Percentiles rank a stretch among this genome's conserved stretches.
Conservation (phyloP, 2,113 vertebrate species). For the Sander lucioperca region DNA sequence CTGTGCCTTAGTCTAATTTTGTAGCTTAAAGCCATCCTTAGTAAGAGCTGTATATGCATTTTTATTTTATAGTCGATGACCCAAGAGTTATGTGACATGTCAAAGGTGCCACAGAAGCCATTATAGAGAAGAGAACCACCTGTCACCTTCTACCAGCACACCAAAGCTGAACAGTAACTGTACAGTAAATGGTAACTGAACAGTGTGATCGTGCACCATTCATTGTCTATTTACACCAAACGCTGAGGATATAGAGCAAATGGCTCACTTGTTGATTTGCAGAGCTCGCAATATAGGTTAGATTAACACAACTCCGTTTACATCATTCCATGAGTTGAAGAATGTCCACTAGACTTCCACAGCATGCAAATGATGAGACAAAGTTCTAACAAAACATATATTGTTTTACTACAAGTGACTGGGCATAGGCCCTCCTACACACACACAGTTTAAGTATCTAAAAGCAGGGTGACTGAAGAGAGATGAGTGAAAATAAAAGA, state of each 20-base stretch:
- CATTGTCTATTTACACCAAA: conserved; percentile 53
- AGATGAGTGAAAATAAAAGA: conserved; percentile 59
- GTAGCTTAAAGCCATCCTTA: conserved; percentile 10
- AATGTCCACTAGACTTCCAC: conserved; percentile 50
- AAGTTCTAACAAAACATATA: conserved; percentile 33
- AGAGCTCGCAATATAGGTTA: conserved; percentile 36
- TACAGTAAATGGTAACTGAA: no score
- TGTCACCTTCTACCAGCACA: conserved; percentile 8
- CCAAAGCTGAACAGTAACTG: not conserved
- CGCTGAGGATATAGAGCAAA: conserved; percentile 35
- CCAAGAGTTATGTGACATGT: conserved; percentile 9
- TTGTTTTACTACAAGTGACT: conserved; percentile 24
- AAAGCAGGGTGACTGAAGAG: conserved; percentile 54
- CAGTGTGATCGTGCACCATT: conserved; percentile 24
- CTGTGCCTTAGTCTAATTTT: not conserved
- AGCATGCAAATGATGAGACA: conserved; percentile 62
- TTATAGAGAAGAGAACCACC: conserved; percentile 19
- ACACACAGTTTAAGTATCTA: conserved; percentile 18
- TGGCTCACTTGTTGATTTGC: conserved; percentile 44
- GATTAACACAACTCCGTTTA: conserved; percentile 19
- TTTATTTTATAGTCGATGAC: not conserved
- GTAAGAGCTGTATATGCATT: conserved; percentile 15
- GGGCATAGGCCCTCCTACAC: conserved; percentile 25
- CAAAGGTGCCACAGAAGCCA: conserved; percentile 15
- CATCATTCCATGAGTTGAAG: conserved; percentile 40